A percentile compares a stretch with the other conserved stretches of the same genome.
These are phyloP conservation scores for Plutomurus gul DNA, from an alignment of 1,140 invertebrate genomes.

Conservation along the genomic window DNA sequence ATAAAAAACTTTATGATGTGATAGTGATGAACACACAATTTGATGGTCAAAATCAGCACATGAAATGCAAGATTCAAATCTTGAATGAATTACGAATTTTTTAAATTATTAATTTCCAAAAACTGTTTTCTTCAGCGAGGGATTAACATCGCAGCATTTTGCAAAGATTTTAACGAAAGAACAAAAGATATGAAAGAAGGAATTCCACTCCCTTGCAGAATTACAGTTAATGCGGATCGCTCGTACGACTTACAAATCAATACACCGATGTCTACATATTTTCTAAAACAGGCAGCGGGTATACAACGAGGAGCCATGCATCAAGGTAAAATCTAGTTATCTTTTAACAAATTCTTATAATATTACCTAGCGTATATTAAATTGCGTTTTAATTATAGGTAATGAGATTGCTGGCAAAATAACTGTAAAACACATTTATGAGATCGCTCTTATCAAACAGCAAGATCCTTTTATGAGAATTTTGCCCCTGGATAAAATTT, in stretches of 20 bases:
- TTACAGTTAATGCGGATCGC: constrained; percentile 83
- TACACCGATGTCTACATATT: constrained; percentile 83
- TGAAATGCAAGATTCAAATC: too few relatives aligned
- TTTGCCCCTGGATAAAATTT: constrained; percentile 74
- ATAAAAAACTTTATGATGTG: background rate
- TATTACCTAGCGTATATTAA: background rate
- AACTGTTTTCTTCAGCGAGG: constrained; percentile 71
- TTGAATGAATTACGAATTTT: too few relatives aligned
- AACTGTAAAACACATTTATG: constrained; percentile 95
- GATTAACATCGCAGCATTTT: constrained; percentile 94
- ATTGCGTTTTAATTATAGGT: constrained; percentile 60
- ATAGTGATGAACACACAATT: background rate
- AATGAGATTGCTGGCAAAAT: constrained; percentile 85
- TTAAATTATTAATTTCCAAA: background rate
- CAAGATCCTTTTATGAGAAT: constrained; percentile 77
- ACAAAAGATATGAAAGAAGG: constrained; percentile 92
- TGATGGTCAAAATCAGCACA: too few relatives aligned
- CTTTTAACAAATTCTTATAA: background rate
- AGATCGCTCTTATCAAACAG: constrained; percentile 94
- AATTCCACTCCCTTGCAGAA: constrained; percentile 81
- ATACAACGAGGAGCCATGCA: constrained; percentile 78
- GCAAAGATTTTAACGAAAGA: constrained; percentile 96
- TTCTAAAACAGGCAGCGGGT: constrained; percentile 93
- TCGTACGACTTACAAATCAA: constrained; percentile 82
- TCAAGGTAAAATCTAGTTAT: background rate